These are phyloP conservation scores for Thaleichthys pacificus DNA, from an alignment of 2,797 vertebrate genomes.

Conservation along the genomic window DNA sequence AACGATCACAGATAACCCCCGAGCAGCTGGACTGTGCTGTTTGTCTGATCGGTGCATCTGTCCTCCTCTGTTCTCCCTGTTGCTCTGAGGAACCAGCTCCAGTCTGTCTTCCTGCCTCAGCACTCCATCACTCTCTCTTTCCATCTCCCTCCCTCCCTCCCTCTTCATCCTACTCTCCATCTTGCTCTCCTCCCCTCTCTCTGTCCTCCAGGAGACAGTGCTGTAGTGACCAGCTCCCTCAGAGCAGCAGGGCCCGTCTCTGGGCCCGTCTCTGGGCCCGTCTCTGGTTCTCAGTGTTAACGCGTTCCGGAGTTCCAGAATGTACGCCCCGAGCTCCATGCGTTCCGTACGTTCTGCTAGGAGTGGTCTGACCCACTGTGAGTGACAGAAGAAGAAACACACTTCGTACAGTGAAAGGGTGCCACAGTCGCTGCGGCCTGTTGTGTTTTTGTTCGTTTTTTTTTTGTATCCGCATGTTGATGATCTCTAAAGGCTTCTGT, in stretches of 20 bases:
- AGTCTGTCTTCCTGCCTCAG: conserved; percentile 16
- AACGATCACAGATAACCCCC: conserved; percentile 8
- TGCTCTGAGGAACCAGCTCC: conserved; percentile 18
- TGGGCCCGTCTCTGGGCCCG: too few species aligned
- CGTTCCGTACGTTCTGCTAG: background rate
- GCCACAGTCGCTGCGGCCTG: conserved; percentile 70
- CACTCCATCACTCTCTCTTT: conserved; percentile 3
- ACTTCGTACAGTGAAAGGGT: conserved; percentile 63
- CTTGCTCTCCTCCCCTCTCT: conserved; percentile 18
- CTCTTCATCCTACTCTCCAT: conserved; percentile 5
- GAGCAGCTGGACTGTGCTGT: conserved; percentile 70
- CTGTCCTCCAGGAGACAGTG: conserved; percentile 16
- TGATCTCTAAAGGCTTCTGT: conserved; percentile 53
- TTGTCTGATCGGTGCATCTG: conserved; percentile 43
- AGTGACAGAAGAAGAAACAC: conserved; percentile 30
- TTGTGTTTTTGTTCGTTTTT: conserved; percentile 32
- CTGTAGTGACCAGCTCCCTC: conserved; percentile 40
- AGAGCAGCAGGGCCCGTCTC: conserved; percentile 50
- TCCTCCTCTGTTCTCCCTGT: conserved; percentile 42
- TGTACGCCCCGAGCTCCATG: background rate
- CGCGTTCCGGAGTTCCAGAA: conserved; percentile 10
- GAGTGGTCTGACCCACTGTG: conserved; percentile 28
- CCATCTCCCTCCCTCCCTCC: conserved; percentile 17
- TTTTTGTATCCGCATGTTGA: conserved; percentile 71
- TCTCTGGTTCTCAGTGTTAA: conserved; percentile 55